Evolutionary conservation across 2,888 invertebrate genomes (phyloP).

Genomic region (Trachelus stipa): DNA sequence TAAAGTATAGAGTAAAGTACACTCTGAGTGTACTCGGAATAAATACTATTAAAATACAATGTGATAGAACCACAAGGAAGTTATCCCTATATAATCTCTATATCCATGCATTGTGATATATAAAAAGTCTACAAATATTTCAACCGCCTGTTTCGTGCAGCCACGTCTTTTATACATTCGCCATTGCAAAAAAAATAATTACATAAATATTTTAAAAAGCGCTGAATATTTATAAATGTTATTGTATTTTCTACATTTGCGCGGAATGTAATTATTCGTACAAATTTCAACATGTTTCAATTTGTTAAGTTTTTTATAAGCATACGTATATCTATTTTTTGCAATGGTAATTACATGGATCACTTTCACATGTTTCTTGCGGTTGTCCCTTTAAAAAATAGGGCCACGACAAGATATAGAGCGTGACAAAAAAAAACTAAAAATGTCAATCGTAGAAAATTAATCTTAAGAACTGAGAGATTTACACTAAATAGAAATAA

Average conservation of each 20-base stretch:
- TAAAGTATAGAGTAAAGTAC: not conserved
- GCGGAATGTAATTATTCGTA: not conserved
- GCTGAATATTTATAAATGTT: too few species aligned
- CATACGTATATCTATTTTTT: not conserved
- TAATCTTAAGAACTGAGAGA: not conserved
- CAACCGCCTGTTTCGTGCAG: too few species aligned
- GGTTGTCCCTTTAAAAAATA: not conserved
- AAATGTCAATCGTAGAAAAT: not conserved
- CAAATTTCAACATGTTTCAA: not conserved
- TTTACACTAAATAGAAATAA: slow-evolving; percentile 30
- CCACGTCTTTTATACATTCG: too few species aligned
- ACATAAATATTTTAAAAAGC: not conserved
- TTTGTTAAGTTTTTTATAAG: not conserved
- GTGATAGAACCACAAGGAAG: too few species aligned
- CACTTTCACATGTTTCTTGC: not conserved
- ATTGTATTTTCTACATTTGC: not conserved
- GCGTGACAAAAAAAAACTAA: not conserved
- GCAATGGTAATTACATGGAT: not conserved
- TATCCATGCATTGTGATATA: not conserved
- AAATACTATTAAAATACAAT: too few species aligned
- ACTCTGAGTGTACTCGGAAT: too few species aligned
- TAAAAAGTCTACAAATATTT: not conserved
- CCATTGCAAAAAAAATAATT: not conserved
- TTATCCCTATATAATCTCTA: not conserved
- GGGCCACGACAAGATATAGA: not conserved